Evolutionary conservation across 2,888 invertebrate species (phyloP).

Genomic region (Macrostomum cliftonense): DNA sequence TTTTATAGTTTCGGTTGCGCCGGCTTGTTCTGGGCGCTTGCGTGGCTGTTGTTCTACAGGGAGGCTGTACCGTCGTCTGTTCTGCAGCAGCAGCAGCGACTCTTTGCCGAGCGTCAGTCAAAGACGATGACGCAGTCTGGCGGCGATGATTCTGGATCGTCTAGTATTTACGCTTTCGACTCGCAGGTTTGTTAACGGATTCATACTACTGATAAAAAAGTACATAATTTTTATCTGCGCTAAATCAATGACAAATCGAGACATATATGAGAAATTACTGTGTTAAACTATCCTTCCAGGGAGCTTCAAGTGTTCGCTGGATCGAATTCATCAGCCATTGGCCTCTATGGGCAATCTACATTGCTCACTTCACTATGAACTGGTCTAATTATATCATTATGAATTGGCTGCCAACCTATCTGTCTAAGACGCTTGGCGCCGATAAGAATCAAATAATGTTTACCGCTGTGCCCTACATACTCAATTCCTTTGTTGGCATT

Average conservation of each 20-base stretch:
- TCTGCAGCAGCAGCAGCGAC: not conserved
- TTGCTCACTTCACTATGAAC: conserved; percentile 60
- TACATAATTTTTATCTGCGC: no score
- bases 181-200: no score
- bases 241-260: no score
- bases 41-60: conserved; percentile 49
- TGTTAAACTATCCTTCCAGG: no score
- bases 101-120: not conserved
- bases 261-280: no score
- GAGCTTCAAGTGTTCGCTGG: conserved; percentile 43
- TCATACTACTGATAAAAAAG: no score
- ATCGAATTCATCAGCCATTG: conserved; percentile 49
- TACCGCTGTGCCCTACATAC: conserved; percentile 54
- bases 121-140: no score
- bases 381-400: conserved; percentile 61
- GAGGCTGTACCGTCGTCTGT: conserved; percentile 34
- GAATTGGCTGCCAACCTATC: conserved; percentile 59
- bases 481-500: conserved; percentile 53
- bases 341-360: conserved; percentile 54
- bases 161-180: no score
- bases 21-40: conserved; percentile 49
- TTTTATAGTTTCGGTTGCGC: conserved; percentile 52
- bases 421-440: conserved; percentile 48
- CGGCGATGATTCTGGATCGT: no score
- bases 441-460: conserved; percentile 51